Percentiles rank a stretch among this genome's conserved stretches.
phyloP scores from a whole-genome alignment of 2,113 vertebrate genomes.

The Phoxinus phoxinus region DNA sequence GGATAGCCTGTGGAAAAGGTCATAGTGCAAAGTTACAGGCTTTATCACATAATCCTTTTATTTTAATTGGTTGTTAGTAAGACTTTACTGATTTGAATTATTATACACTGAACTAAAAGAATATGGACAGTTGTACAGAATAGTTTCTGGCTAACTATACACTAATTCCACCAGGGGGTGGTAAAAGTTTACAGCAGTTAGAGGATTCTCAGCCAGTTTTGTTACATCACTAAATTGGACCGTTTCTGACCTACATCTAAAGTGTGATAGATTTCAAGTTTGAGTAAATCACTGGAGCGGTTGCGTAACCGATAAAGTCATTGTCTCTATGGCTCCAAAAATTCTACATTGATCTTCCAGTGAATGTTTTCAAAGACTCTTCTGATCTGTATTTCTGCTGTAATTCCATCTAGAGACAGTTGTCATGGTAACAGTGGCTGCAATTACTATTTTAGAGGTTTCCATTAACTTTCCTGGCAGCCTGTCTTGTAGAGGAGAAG shows the following conservation, averaged over 20 bases:
- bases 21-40: not conserved
- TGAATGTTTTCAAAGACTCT: not conserved
- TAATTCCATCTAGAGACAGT: not conserved
- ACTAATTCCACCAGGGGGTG: conserved; percentile 18
- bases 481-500: not conserved
- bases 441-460: conserved; percentile 16
- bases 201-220: not conserved
- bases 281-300: conserved; percentile 19
- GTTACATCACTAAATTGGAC: not conserved
- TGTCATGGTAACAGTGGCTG: not conserved
- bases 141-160: not conserved
- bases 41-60: not conserved
- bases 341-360: conserved; percentile 19
- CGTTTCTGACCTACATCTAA: conserved; percentile 33
- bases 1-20: not conserved
- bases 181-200: not conserved
- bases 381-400: conserved; percentile 20
- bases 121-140: not conserved
- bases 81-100: too few species aligned
- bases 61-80: not conserved
- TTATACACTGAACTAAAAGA: not conserved
- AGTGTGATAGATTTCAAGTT: not conserved
- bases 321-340: not conserved
- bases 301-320: conserved; percentile 28
- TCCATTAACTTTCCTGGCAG: conserved; percentile 30